Base-by-base conservation (phyloP, 2,888 invertebrate species). In the Macrophya alboannulata region DNA sequence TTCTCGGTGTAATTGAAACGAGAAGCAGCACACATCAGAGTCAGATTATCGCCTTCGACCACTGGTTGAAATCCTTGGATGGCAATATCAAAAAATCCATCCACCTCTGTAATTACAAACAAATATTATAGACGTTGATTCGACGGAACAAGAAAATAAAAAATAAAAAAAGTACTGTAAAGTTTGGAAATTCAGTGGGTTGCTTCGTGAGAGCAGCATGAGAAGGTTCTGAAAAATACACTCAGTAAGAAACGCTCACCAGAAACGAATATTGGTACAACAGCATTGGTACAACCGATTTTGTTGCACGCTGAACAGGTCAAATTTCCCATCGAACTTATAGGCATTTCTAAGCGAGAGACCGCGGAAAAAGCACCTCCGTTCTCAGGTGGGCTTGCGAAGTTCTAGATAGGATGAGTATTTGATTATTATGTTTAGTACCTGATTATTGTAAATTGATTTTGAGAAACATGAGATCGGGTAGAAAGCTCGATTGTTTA, bases 21-120 rank as follows among this genome's bases (percentile, higher is more conserved):
- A 0, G 96, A 94, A 0, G 95, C 95, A 3, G 95, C 95, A 91
- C 97, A 97, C 6, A 93, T 94, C 9, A 96, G 88, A n/a, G 91
- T 92, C 0, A 96, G 90, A 84, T 94, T 90, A 87, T 96, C 96
- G 0, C 95, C 95, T 48, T 94, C 93, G 0, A 96, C 95, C 1
- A 95, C 88, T 31, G 87, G 87, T 15, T 86, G 83, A n/a, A 90
- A 89, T 5, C 86, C 88, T 51, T 95, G 55, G 1, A 8, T 8
- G n/a, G n/a, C 93, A n/a, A 94, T 91, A 62, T 91, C 92, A 86
- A 94, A 94, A 15, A 95, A 95, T 65, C 93, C 90, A 62, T 90
- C 86, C 4, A 94, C 93, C 89, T 95, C 95, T 94, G 87, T 21
- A 91, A 92, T 81, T 85, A 83, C 48, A 77, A 21, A 81, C 25